These are phyloP conservation scores for Sigmodon hispidus DNA, from an alignment of 2,113 vertebrate species.

Conservation along the genomic window DNA sequence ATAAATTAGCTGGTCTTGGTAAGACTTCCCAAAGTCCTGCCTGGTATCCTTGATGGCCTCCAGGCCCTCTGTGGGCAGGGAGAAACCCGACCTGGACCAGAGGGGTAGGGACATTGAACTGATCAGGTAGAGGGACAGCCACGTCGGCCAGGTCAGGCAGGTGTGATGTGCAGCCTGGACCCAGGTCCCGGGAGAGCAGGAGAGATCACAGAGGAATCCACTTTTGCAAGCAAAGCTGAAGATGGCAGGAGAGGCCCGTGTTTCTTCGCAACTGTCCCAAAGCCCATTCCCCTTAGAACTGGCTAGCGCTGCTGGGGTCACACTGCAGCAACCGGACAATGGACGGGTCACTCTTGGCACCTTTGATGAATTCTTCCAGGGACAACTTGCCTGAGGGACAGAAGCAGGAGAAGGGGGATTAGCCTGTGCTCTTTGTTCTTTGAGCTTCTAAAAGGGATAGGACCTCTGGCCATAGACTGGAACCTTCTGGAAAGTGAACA, in stretches of 20 bases:
- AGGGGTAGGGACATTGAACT: conserved; percentile 72
- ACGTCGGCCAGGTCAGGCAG: conserved; percentile 71
- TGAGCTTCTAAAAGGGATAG: accelerated
- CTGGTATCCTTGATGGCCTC: conserved; percentile 68
- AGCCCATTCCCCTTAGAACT: conserved; percentile 84
- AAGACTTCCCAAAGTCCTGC: conserved; percentile 68
- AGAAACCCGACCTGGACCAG: conserved; percentile 26
- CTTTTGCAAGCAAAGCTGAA: conserved; percentile 88
- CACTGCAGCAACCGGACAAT: conserved; percentile 92
- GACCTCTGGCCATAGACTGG: accelerated
- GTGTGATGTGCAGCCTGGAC: background rate
- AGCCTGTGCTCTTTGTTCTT: accelerated
- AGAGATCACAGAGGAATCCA: conserved; percentile 85
- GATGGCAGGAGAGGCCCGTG: conserved; percentile 83
- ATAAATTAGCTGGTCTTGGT: conserved; percentile 74
- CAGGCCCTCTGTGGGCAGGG: conserved; percentile 16
- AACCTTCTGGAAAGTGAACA: background rate
- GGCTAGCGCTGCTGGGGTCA: conserved; percentile 90
- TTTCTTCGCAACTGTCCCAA: conserved; percentile 81
- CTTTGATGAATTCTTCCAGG: conserved; percentile 92
- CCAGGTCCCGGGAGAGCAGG: conserved; percentile 70
- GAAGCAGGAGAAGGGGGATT: accelerated
- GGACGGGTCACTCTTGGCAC: conserved; percentile 92
- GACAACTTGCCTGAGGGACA: conserved; percentile 87
- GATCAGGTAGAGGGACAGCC: conserved; percentile 71